Conservation (phyloP, 2,797 vertebrate genomes). For the Choloepus didactylus region DNA sequence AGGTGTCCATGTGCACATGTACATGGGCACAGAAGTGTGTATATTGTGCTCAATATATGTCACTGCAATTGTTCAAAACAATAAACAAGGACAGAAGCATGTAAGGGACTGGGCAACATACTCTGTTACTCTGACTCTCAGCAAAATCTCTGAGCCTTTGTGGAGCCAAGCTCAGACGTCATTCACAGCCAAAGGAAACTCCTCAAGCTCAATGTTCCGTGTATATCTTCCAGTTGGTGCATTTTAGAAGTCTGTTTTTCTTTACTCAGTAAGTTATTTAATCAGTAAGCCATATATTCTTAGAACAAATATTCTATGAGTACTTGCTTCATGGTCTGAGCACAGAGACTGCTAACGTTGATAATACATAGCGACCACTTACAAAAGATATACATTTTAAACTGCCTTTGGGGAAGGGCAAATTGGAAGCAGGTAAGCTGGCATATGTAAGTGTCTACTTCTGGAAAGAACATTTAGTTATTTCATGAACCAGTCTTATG, state of each 20-base stretch:
- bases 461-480: slow-evolving; percentile 60
- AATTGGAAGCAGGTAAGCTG: slow-evolving; percentile 21
- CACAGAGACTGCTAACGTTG: not conserved
- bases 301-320: slow-evolving; percentile 27
- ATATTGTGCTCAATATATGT: not conserved
- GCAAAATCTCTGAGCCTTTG: not conserved
- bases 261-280: not conserved
- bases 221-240: not conserved
- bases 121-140: too few relatives aligned
- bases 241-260: not conserved
- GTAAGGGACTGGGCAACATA: too few relatives aligned
- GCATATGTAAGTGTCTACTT: not conserved
- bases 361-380: not conserved
- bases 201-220: not conserved
- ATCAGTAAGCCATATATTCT: not conserved
- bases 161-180: not conserved
- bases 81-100: not conserved
- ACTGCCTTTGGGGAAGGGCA: not conserved
- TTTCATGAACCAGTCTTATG: slow-evolving; percentile 19
- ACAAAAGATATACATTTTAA: slow-evolving; percentile 22
- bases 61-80: not conserved
- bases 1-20: too few relatives aligned
- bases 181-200: not conserved
- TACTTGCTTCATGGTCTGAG: slow-evolving; percentile 6
- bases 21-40: not conserved